Percentiles rank a stretch among this genome's conserved stretches.
These are phyloP conservation scores for Sander vitreus DNA, from an alignment of 2,113 vertebrate species.

Conservation along the genomic window DNA sequence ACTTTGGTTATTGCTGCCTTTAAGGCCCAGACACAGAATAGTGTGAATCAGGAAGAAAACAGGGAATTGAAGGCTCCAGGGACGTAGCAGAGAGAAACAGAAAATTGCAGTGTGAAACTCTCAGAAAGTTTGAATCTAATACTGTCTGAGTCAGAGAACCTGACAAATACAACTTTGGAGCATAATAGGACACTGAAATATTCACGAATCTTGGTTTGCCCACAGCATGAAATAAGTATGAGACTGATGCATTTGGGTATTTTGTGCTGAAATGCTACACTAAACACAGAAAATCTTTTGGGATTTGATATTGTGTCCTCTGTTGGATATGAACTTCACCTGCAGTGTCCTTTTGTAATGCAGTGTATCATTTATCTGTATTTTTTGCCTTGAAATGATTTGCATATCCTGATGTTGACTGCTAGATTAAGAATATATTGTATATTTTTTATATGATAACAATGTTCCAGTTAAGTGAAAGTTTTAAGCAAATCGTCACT, in stretches of 20 bases:
- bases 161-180: slow-evolving; percentile 62
- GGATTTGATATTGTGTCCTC: slow-evolving; percentile 35
- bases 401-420: background rate
- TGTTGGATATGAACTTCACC: slow-evolving; percentile 15
- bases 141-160: slow-evolving; percentile 60
- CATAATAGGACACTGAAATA: slow-evolving; percentile 73
- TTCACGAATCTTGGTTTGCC: slow-evolving; percentile 59
- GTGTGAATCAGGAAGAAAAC: slow-evolving; percentile 54
- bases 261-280: slow-evolving; percentile 54
- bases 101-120: slow-evolving; percentile 62
- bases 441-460: background rate
- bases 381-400: slow-evolving; percentile 1
- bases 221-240: slow-evolving; percentile 63
- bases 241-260: slow-evolving; percentile 54
- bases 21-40: slow-evolving; percentile 54
- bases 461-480: background rate
- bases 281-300: slow-evolving; percentile 50
- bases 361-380: background rate
- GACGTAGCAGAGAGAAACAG: slow-evolving; percentile 44
- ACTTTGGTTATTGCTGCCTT: slow-evolving; percentile 50
- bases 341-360: background rate
- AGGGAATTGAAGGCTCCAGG: slow-evolving; percentile 59
- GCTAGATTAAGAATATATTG: background rate
- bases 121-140: slow-evolving; percentile 58
- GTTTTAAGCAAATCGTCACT: background rate